Conservation (phyloP, 2,797 vertebrate species). For the Pygocentrus nattereri region DNA sequence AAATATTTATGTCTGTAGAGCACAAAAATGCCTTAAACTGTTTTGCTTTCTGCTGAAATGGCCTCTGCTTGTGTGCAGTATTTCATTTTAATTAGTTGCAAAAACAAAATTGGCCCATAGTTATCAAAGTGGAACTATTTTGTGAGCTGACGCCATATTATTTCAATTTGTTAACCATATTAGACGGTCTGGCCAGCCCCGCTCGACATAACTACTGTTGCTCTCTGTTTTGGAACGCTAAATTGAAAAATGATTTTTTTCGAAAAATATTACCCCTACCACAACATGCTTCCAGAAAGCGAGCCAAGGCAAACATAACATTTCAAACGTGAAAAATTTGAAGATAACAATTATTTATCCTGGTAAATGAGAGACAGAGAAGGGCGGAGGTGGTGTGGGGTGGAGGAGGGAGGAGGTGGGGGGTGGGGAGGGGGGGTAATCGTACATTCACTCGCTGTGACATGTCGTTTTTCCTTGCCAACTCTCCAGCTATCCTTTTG, state of each 20-base stretch:
- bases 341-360: conserved; percentile 66
- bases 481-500: conserved; percentile 51
- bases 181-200: conserved; percentile 72
- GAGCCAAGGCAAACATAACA: conserved; percentile 82
- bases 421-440: conserved; percentile 19
- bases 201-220: conserved; percentile 79
- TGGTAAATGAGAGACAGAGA: conserved; percentile 50
- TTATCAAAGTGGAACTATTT: conserved; percentile 78
- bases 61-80: conserved; percentile 65
- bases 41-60: conserved; percentile 66
- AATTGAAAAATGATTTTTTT: conserved; percentile 78
- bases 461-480: conserved; percentile 43
- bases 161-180: conserved; percentile 79
- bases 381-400: background rate
- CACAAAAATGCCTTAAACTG: conserved; percentile 68
- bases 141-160: conserved; percentile 74
- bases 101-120: conserved; percentile 77
- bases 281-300: conserved; percentile 77
- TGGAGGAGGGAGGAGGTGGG: conserved; percentile 4
- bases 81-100: conserved; percentile 81
- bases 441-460: conserved; percentile 50
- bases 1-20: conserved; percentile 86
- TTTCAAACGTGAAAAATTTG: conserved; percentile 63
- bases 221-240: conserved; percentile 75
- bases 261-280: conserved; percentile 65